These are phyloP conservation scores for Myiotriccus ornatus DNA, from an alignment of 2,797 vertebrate genomes.

Conservation along the genomic window DNA sequence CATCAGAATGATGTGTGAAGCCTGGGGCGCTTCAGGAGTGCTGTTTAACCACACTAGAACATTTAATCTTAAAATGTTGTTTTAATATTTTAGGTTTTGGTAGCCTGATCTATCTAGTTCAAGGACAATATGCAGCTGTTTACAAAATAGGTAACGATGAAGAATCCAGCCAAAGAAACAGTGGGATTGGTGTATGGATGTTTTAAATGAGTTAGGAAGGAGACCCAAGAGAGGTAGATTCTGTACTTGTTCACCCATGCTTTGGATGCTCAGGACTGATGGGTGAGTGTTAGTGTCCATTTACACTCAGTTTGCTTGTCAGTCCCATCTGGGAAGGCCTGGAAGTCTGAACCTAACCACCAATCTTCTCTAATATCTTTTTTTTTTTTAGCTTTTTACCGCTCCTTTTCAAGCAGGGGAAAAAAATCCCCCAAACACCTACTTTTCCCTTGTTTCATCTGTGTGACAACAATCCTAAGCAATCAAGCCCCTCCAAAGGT, in stretches of 20 bases:
- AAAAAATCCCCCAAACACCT: fast-evolving
- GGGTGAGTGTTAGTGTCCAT: neutral
- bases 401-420: neutral
- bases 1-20: conserved; percentile 58
- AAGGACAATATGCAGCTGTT: neutral
- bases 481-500: neutral
- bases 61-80: conserved; percentile 27
- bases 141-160: neutral
- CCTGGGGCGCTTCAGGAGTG: conserved; percentile 45
- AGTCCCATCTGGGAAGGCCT: neutral
- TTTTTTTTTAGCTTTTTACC: neutral
- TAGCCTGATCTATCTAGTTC: neutral
- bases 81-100: neutral
- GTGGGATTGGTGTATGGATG: neutral
- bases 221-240: neutral
- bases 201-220: neutral
- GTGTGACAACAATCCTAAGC: neutral
- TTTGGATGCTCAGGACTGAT: neutral
- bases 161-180: neutral
- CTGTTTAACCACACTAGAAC: conserved; percentile 36
- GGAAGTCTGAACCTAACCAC: neutral
- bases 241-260: neutral
- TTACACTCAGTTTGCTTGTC: neutral
- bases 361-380: neutral
- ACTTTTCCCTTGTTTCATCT: neutral